Conservation (phyloP, 2,113 vertebrate genomes). For the Condylura cristata region DNA sequence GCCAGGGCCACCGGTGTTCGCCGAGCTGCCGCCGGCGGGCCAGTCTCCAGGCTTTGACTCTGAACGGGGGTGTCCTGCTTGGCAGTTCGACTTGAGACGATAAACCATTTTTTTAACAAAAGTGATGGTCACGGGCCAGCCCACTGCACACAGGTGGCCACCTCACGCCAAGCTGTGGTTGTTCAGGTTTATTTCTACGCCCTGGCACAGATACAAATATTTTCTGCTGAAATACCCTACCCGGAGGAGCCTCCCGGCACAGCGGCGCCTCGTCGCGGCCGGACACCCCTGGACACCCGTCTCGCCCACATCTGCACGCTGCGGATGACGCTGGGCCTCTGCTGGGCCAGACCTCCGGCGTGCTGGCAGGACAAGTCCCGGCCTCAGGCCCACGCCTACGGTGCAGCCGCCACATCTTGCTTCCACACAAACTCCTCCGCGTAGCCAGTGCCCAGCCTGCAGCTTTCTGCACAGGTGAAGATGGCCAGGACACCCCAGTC, state of each 20-base stretch:
- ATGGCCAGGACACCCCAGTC: slow-evolving; percentile 95
- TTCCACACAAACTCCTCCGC: slow-evolving; percentile 95
- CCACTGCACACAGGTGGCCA: neutral
- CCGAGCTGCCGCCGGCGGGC: neutral
- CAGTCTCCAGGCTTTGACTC: no score
- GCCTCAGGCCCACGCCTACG: slow-evolving; percentile 15
- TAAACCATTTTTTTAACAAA: no score
- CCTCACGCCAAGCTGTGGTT: neutral
- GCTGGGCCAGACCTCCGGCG: no score
- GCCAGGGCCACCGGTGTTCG: neutral
- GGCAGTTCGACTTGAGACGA: no score
- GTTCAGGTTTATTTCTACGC: neutral
- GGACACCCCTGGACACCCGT: no score
- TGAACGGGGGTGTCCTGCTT: no score
- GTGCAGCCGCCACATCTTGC: slow-evolving; percentile 89
- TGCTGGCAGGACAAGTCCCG: neutral
- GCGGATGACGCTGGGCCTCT: no score
- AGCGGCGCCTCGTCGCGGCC: no score
- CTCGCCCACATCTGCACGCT: no score
- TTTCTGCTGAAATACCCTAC: neutral
- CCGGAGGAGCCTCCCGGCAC: neutral
- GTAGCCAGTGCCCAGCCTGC: slow-evolving; percentile 86
- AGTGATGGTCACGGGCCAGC: no score
- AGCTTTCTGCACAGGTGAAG: slow-evolving; percentile 93
- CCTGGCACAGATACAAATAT: neutral